Evolutionary conservation across 2,113 vertebrate genomes (phyloP).

Genomic region (Bubo bubo): DNA sequence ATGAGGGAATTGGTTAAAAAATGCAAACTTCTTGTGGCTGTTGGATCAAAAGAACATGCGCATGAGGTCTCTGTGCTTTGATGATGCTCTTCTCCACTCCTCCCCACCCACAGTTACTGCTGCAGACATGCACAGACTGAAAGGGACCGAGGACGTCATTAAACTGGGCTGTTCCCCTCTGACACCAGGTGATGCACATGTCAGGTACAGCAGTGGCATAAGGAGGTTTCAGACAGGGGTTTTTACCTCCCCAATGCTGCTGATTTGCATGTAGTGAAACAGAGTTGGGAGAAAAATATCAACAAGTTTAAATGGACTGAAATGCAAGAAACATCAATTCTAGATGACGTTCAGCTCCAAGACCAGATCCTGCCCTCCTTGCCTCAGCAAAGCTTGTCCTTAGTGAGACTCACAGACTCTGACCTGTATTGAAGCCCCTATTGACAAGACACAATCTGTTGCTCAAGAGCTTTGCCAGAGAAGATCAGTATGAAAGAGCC

Average conservation of each 20-base stretch:
- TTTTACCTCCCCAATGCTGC: background rate
- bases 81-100: background rate
- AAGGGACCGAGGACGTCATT: background rate
- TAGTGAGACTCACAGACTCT: background rate
- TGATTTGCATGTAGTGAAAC: background rate
- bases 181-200: rapidly evolving
- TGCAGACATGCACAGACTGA: rapidly evolving
- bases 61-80: background rate
- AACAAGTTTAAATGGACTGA: background rate
- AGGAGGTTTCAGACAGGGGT: background rate
- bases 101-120: background rate
- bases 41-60: background rate
- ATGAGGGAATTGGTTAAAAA: background rate
- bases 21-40: background rate
- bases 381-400: background rate
- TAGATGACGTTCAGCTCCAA: background rate
- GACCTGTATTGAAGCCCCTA: background rate
- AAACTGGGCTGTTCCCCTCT: background rate
- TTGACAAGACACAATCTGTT: background rate
- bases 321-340: background rate
- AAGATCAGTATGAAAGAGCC: background rate
- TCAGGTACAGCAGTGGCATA: rapidly evolving
- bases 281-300: background rate
- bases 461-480: background rate
- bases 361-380: background rate